phyloP scores from a whole-genome alignment of 2,113 vertebrate genomes.

The Psammodynastes pulverulentus region DNA sequence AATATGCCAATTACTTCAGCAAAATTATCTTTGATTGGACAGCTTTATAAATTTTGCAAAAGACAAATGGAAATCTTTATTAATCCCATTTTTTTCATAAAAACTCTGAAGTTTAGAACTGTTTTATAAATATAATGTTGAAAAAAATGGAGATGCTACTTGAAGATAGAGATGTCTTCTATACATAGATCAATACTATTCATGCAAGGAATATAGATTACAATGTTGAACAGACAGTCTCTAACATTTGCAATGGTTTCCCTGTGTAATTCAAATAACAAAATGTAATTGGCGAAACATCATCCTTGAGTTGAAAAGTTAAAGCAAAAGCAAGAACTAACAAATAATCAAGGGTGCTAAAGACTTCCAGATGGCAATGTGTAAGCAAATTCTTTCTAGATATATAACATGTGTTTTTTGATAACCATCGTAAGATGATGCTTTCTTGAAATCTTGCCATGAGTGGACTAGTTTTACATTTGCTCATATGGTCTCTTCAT shows the following conservation, averaged over 20 bases:
- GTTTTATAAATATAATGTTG: slow-evolving; percentile 7
- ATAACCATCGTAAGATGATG: neutral
- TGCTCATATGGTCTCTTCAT: neutral
- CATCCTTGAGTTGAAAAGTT: neutral
- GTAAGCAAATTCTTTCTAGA: neutral
- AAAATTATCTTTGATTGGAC: slow-evolving; percentile 8
- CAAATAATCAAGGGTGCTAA: slow-evolving; percentile 5
- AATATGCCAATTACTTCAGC: neutral
- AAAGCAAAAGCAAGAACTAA: neutral
- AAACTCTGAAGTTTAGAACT: neutral
- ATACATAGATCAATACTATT: neutral
- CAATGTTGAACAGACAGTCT: slow-evolving; percentile 7
- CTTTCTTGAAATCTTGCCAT: neutral
- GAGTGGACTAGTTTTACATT: neutral
- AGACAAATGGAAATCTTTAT: neutral
- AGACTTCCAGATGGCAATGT: neutral
- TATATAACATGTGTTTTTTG: slow-evolving; percentile 2
- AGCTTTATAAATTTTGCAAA: neutral
- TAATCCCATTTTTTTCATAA: neutral
- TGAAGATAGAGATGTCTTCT: neutral
- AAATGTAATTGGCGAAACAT: slow-evolving; percentile 12
- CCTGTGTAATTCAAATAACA: neutral
- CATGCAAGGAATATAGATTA: neutral
- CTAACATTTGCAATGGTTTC: neutral
- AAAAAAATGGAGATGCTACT: neutral